These are phyloP conservation scores for Elachura formosa DNA, from an alignment of 2,113 vertebrate species.

Conservation along the genomic window DNA sequence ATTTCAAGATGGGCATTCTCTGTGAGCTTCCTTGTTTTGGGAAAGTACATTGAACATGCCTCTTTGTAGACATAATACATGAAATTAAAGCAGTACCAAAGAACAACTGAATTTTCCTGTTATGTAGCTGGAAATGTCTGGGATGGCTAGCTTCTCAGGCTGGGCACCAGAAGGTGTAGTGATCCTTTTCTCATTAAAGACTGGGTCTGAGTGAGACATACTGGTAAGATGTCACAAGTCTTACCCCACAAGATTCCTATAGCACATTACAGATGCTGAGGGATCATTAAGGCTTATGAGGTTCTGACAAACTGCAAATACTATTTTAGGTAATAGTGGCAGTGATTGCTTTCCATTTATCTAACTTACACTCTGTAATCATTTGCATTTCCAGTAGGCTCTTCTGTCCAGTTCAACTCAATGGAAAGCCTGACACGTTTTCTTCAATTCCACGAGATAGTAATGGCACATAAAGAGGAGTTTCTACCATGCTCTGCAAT, in stretches of 20 bases:
- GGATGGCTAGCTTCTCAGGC: not conserved
- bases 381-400: slow-evolving; percentile 64
- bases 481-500: slow-evolving; percentile 75
- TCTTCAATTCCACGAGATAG: slow-evolving; percentile 70
- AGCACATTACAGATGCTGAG: not conserved
- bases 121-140: fast-evolving
- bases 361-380: not conserved
- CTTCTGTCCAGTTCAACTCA: not conserved
- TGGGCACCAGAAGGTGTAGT: not conserved
- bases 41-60: not conserved
- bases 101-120: not conserved
- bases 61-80: not conserved
- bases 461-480: slow-evolving; percentile 75
- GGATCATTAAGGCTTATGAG: not conserved
- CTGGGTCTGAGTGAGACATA: not conserved
- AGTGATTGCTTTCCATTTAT: not conserved
- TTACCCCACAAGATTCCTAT: not conserved
- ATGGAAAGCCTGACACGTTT: slow-evolving; percentile 29
- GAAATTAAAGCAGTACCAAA: not conserved
- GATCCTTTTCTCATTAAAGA: not conserved
- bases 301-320: not conserved
- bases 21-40: not conserved
- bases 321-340: not conserved
- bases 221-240: fast-evolving
- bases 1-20: fast-evolving